Evolutionary conservation across 53 echinoderm and acorn worm genomes (phyloP).

Genomic region (Stichopus horrens): DNA sequence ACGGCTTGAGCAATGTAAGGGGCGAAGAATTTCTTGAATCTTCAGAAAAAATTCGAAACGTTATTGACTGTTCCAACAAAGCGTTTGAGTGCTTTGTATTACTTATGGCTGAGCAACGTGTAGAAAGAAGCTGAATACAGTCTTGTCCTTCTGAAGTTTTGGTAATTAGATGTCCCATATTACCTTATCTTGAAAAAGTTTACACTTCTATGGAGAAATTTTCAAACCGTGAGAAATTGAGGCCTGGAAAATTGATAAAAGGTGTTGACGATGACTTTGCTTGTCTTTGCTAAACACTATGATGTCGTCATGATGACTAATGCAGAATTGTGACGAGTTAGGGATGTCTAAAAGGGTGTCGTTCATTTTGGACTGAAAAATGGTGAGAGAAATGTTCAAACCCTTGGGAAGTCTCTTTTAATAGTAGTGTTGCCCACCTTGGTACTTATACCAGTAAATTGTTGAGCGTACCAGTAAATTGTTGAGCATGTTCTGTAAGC

Average conservation of each 20-base stretch:
- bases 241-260: conserved; percentile 7
- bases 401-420: neutral
- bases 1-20: conserved; percentile 3
- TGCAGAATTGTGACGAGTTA: neutral
- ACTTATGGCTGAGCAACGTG: neutral
- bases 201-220: conserved; percentile 1
- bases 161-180: neutral
- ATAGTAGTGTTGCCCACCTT: conserved; percentile 8
- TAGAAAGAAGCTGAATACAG: neutral
- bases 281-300: conserved; percentile 24
- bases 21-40: neutral
- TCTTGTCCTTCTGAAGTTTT: neutral
- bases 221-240: conserved; percentile 1
- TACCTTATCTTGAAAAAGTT: neutral
- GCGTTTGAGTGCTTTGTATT: neutral
- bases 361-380: neutral
- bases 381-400: no score
- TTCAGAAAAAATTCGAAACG: conserved; percentile 4
- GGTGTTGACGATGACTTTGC: neutral
- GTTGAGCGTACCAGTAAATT: neutral
- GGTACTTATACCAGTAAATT: no score
- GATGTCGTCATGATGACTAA: conserved; percentile 37
- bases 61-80: neutral
- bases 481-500: no score
- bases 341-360: neutral